Conservation (phyloP, 2,797 vertebrate genomes). For the Sciurus vulgaris region DNA sequence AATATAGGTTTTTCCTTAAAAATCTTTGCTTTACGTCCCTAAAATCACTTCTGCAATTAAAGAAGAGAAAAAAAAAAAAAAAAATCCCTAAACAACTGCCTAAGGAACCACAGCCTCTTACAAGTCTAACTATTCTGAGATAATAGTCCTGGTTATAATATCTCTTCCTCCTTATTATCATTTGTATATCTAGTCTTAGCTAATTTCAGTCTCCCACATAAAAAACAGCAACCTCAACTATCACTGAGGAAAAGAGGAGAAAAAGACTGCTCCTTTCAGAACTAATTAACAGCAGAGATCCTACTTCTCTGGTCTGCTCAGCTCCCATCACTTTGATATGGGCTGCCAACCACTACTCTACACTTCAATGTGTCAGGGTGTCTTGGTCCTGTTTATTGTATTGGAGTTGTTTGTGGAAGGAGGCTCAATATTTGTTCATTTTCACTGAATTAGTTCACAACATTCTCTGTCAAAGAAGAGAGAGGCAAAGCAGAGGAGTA, state of each 20-base stretch:
- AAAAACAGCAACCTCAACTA: background rate
- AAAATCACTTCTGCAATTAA: slow-evolving; percentile 19
- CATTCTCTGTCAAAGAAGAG: background rate
- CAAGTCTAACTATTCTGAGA: background rate
- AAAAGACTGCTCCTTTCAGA: background rate
- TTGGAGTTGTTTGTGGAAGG: background rate
- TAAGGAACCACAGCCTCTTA: background rate
- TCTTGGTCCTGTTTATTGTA: background rate
- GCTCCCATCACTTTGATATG: background rate
- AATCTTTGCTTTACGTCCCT: slow-evolving; percentile 7
- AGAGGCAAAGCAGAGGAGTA: background rate
- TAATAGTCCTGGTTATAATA: background rate
- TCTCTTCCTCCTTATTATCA: background rate
- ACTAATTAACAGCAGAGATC: background rate
- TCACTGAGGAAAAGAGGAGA: background rate
- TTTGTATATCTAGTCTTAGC: background rate
- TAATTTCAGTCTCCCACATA: background rate
- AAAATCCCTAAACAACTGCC: background rate
- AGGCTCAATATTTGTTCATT: background rate
- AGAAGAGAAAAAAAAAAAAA: background rate
- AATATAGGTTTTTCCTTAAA: slow-evolving; percentile 2
- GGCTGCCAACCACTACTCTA: background rate
- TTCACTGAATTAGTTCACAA: slow-evolving; percentile 20
- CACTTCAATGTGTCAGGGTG: background rate
- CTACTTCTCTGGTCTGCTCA: background rate